A percentile compares a stretch with the other conserved stretches of the same genome.
Conservation (phyloP, 1,140 invertebrate genomes). For the Ceratina calcarata region DNA sequence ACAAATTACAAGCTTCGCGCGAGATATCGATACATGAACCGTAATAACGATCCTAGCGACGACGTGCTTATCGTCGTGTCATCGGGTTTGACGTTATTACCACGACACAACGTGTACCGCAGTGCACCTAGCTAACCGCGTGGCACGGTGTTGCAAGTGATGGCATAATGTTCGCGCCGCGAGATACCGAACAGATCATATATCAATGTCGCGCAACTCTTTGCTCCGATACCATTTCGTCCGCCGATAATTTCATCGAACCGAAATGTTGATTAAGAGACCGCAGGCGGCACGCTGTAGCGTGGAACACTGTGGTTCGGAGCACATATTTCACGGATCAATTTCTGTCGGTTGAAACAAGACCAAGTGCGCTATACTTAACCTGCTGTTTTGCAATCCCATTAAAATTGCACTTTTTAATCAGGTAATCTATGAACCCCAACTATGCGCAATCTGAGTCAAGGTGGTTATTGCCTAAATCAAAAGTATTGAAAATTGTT, state of each 20-base stretch:
- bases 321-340: no score
- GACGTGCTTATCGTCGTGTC: slow-evolving; percentile 27
- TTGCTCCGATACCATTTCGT: neutral
- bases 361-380: no score
- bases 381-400: no score
- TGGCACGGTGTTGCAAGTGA: neutral
- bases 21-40: neutral
- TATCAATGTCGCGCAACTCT: slow-evolving; percentile 10
- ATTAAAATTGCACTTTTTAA: no score
- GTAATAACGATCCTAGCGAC: neutral
- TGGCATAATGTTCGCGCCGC: slow-evolving; percentile 10
- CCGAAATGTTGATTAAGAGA: slow-evolving; percentile 12
- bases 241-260: slow-evolving; percentile 18
- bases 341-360: no score
- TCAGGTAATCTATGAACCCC: no score
- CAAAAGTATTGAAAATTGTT: no score
- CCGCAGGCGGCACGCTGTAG: neutral
- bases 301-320: no score
- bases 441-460: no score
- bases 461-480: no score
- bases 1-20: slow-evolving; percentile 21
- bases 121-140: no score
- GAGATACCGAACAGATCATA: neutral
- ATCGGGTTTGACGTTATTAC: slow-evolving; percentile 22
- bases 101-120: neutral